Evolutionary conservation across 2,888 invertebrate species (phyloP).

Genomic region (Graphium colonna): DNA sequence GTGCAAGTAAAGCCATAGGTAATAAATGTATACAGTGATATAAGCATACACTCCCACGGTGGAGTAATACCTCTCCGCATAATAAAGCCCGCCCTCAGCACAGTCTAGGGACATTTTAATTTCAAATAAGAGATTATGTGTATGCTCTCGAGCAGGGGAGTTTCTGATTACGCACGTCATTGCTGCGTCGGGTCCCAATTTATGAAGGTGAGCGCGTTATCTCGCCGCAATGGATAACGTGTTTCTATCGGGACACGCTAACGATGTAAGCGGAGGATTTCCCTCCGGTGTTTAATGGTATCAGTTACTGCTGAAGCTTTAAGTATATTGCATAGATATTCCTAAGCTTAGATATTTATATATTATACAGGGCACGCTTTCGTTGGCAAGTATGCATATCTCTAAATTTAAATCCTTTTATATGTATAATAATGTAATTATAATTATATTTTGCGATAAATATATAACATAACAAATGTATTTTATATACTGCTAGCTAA

Average conservation of each 20-base stretch:
- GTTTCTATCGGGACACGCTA: conserved; percentile 4
- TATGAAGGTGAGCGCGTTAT: conserved; percentile 22
- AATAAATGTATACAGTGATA: neutral
- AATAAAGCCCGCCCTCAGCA: neutral
- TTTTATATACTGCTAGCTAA: too few species aligned
- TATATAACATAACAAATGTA: too few species aligned
- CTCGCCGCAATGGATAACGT: conserved; percentile 12
- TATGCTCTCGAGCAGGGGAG: conserved; percentile 39
- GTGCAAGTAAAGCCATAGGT: too few species aligned
- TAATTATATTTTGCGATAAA: too few species aligned
- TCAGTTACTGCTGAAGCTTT: neutral
- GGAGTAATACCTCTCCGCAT: neutral
- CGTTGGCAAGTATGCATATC: neutral
- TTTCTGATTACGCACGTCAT: conserved; percentile 41
- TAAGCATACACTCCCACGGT: neutral
- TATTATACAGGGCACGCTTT: neutral
- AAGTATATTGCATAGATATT: neutral
- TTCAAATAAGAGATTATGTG: conserved; percentile 39
- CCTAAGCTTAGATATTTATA: neutral
- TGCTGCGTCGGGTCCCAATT: conserved; percentile 25
- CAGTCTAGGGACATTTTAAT: conserved; percentile 39
- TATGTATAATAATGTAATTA: too few species aligned
- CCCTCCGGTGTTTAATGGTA: neutral
- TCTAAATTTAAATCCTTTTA: too few species aligned
- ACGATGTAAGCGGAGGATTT: conserved; percentile 22